phyloP scores from a whole-genome alignment of 2,888 invertebrate species.

The Malthinus flaveolus region DNA sequence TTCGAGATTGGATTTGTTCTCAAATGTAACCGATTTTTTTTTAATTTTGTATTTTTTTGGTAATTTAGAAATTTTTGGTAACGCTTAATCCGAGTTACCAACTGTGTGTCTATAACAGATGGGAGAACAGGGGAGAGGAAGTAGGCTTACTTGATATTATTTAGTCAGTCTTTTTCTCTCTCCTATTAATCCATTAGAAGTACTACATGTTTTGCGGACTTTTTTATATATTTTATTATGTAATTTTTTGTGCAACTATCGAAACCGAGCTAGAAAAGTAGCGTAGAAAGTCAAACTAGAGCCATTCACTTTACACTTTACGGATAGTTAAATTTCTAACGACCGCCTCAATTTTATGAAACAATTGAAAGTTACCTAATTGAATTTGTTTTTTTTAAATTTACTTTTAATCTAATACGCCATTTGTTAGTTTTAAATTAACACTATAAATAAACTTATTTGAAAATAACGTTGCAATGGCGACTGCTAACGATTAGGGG shows the following conservation, averaged over 20 bases:
- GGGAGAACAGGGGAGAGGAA: constrained; percentile 65
- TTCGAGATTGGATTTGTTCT: not conserved
- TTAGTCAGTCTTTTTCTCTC: constrained; percentile 81
- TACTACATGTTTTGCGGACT: constrained; percentile 14
- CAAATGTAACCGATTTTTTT: not conserved
- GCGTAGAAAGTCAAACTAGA: too few relatives aligned
- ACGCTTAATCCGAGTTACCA: too few relatives aligned
- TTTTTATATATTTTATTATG: not conserved
- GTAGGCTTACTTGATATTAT: constrained; percentile 62
- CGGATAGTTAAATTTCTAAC: too few relatives aligned
- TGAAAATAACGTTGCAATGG: constrained; percentile 26
- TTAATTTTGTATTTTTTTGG: not conserved
- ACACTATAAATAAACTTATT: too few relatives aligned
- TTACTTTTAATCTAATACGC: too few relatives aligned
- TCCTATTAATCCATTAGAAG: constrained; percentile 60
- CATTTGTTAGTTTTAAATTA: too few relatives aligned
- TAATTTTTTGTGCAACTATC: too few relatives aligned
- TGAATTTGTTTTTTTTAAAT: too few relatives aligned
- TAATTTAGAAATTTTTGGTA: not conserved
- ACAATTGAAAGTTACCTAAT: too few relatives aligned
- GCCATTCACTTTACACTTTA: too few relatives aligned
- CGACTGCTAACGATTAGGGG: constrained; percentile 27
- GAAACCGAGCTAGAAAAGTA: too few relatives aligned
- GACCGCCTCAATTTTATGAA: too few relatives aligned
- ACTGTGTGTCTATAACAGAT: constrained; percentile 28